Percentiles rank a stretch among this genome's conserved stretches.
These are phyloP conservation scores for Sanderia malayensis DNA, from an alignment of 30 jellyfish, hydroid and myxozoan species.

Conservation along the genomic window DNA sequence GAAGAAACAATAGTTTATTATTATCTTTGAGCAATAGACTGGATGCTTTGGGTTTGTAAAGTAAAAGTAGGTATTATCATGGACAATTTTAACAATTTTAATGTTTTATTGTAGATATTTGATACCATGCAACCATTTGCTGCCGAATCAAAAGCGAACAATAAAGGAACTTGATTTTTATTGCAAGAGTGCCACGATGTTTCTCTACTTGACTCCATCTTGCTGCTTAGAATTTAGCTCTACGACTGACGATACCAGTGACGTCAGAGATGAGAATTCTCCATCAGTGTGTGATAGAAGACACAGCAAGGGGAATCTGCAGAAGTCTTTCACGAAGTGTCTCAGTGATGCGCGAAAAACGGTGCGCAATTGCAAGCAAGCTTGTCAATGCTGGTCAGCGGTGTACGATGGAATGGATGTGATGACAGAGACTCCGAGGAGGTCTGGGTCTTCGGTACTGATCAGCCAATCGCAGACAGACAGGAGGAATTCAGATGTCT, in stretches of 20 bases:
- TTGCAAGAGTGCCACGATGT: conserved; percentile 97
- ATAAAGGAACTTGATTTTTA: conserved; percentile 91
- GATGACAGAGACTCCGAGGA: conserved; percentile 69
- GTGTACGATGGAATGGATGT: conserved; percentile 99
- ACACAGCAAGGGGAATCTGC: conserved; percentile 2
- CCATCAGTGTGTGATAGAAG: background rate
- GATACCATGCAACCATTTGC: conserved; percentile 85
- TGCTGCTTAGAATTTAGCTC: conserved; percentile 66
- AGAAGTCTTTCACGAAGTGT: conserved; percentile 59
- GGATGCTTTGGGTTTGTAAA: no score
- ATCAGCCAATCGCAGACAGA: conserved; percentile 40
- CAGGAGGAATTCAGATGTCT: conserved; percentile 40
- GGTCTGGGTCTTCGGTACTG: conserved; percentile 40
- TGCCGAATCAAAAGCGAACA: conserved; percentile 93
- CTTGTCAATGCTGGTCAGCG: conserved; percentile 94
- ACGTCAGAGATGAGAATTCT: conserved; percentile 11
- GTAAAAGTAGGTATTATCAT: no score
- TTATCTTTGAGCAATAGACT: no score
- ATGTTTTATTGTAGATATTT: conserved; percentile 62
- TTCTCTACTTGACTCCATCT: conserved; percentile 83
- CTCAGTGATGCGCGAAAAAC: conserved; percentile 55
- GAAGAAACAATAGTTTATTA: no score
- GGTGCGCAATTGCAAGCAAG: conserved; percentile 66
- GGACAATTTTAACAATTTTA: background rate
- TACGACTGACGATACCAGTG: conserved; percentile 4